Conservation (phyloP, 2,888 invertebrate species). For the Germaria angustata region DNA sequence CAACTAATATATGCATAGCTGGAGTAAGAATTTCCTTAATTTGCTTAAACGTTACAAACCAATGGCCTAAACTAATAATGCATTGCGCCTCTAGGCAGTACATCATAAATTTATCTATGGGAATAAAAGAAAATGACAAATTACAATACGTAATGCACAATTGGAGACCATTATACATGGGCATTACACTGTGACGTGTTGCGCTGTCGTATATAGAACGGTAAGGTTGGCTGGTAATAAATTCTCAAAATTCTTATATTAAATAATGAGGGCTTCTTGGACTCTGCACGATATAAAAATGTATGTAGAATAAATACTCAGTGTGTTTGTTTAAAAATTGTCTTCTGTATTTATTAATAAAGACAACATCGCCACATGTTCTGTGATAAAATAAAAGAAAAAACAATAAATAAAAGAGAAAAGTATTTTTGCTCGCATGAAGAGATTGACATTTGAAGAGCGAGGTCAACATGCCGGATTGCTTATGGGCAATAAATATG, state of each 20-base stretch:
- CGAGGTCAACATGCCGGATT: slow-evolving; percentile 41
- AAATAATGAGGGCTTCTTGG: slow-evolving; percentile 36
- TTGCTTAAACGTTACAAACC: background rate
- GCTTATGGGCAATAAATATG: slow-evolving; percentile 9
- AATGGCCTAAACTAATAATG: background rate
- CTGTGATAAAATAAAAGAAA: slow-evolving; percentile 4
- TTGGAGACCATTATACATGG: slow-evolving; percentile 35
- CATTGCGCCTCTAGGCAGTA: background rate
- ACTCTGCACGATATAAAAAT: background rate
- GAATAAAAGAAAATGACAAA: slow-evolving; percentile 55
- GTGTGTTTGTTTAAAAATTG: background rate
- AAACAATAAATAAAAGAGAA: slow-evolving; percentile 10
- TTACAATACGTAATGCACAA: slow-evolving; percentile 61
- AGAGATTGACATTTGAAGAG: slow-evolving; percentile 52
- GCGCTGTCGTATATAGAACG: background rate
- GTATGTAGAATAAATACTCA: too few species aligned
- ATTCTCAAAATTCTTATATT: slow-evolving; percentile 28
- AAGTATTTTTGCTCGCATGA: slow-evolving; percentile 6
- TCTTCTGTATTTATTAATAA: slow-evolving; percentile 18
- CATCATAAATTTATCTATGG: slow-evolving; percentile 16
- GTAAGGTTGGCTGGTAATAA: slow-evolving; percentile 26
- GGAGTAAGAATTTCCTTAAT: too few species aligned
- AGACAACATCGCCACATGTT: slow-evolving; percentile 21
- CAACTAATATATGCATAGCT: too few species aligned
- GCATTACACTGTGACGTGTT: slow-evolving; percentile 15